phyloP scores from a whole-genome alignment of 2,888 invertebrate genomes.

The Thelaira solivaga region DNA sequence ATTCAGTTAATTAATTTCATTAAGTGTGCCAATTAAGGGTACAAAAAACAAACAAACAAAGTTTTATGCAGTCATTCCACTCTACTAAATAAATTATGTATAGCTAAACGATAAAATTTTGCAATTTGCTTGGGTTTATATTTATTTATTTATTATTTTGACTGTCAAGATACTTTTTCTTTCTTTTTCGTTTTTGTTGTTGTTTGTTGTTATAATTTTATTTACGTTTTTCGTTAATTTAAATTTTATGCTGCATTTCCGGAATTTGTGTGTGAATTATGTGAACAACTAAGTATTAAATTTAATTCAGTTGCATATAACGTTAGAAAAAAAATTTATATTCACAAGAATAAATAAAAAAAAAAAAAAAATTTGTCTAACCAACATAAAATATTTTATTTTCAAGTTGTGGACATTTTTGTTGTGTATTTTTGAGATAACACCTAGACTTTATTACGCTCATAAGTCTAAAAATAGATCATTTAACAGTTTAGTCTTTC shows the following conservation, averaged over 20 bases:
- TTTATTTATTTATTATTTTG: too few relatives aligned
- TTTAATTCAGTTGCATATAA: constrained; percentile 3
- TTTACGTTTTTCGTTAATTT: constrained; percentile 18
- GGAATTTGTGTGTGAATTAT: constrained; percentile 33
- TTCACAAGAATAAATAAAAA: not conserved
- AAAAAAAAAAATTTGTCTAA: not conserved
- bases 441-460: too few relatives aligned
- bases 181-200: not conserved
- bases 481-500: too few relatives aligned
- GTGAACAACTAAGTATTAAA: constrained; percentile 32
- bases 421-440: too few relatives aligned
- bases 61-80: not conserved
- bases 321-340: constrained; percentile 12
- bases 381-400: too few relatives aligned
- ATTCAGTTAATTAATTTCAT: constrained; percentile 21
- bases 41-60: not conserved
- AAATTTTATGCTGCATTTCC: constrained; percentile 54
- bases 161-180: not conserved
- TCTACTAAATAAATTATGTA: not conserved
- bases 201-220: not conserved
- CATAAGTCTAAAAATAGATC: too few relatives aligned
- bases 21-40: constrained; percentile 31
- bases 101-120: constrained; percentile 16
- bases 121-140: not conserved
- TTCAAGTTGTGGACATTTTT: too few relatives aligned